Conservation (phyloP, 2,888 invertebrate genomes). For the Eulithis testata region DNA sequence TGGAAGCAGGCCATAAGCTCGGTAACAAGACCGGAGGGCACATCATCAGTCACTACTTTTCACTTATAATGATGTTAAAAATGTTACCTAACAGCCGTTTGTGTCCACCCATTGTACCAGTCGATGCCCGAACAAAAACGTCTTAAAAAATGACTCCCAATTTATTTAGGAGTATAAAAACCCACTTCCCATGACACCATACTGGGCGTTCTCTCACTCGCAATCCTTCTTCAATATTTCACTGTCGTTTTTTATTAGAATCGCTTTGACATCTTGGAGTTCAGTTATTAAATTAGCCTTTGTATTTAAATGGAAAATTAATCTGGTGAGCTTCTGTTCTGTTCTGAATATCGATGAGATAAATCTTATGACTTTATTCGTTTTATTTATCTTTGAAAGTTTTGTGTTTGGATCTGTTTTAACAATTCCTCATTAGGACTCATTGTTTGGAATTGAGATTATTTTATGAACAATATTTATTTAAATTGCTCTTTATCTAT, state of each 20-base stretch:
- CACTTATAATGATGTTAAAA: conserved; percentile 84
- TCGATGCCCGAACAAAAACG: conserved; percentile 70
- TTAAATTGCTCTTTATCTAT: too few relatives aligned
- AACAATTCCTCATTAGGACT: neutral
- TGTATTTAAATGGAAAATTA: conserved; percentile 83
- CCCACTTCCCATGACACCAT: conserved; percentile 78
- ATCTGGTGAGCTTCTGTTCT: conserved; percentile 63
- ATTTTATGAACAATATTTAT: neutral
- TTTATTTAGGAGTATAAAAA: conserved; percentile 80
- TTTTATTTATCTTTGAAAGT: conserved; percentile 7
- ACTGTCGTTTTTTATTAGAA: conserved; percentile 76
- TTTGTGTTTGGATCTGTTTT: neutral
- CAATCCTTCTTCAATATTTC: conserved; percentile 75
- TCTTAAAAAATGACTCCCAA: conserved; percentile 81
- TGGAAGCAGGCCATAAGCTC: conserved; percentile 50
- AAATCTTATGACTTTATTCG: conserved; percentile 15
- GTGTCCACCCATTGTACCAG: conserved; percentile 82
- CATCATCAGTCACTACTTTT: conserved; percentile 78
- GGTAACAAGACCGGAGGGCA: conserved; percentile 48
- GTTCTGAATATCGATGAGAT: conserved; percentile 19
- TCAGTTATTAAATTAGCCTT: conserved; percentile 84
- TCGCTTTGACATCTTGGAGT: conserved; percentile 78
- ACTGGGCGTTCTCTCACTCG: conserved; percentile 63
- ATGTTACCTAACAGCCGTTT: conserved; percentile 80
- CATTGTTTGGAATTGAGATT: neutral